These are phyloP conservation scores for Papilio aristodemus DNA, from an alignment of 1,140 invertebrate species.

Conservation along the genomic window DNA sequence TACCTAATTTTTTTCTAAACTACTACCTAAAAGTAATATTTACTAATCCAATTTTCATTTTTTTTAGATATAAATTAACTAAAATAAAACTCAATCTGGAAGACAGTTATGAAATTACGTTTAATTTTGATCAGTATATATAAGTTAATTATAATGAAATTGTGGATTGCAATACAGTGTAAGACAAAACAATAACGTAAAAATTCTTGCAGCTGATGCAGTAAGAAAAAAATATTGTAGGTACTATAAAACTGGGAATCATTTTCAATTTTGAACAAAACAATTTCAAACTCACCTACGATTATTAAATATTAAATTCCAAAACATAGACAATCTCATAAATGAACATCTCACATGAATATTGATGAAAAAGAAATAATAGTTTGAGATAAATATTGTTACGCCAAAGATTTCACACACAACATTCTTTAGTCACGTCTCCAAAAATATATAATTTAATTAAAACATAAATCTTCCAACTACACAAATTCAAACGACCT, in stretches of 20 bases:
- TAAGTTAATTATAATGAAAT: not conserved
- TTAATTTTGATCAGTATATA: not conserved
- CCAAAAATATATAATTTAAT: no score
- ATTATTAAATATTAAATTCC: not conserved
- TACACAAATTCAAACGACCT: no score
- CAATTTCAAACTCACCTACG: not conserved
- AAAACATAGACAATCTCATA: no score
- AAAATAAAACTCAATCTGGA: not conserved
- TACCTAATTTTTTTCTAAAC: no score
- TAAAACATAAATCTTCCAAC: no score
- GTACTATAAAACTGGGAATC: not conserved
- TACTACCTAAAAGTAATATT: no score
- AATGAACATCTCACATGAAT: no score
- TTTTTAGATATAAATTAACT: not conserved
- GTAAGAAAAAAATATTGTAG: not conserved
- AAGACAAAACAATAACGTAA: slow-evolving; percentile 6
- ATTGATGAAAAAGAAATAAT: no score
- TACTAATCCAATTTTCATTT: no score
- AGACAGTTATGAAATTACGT: not conserved
- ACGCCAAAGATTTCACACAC: no score
- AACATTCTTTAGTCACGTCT: no score
- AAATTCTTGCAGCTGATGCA: not conserved
- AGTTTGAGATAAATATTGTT: no score
- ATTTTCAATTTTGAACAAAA: not conserved
- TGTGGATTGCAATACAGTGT: slow-evolving; percentile 20